Evolutionary conservation across 1,140 invertebrate genomes (phyloP).

Genomic region (Macrobrachium rosenbergii): DNA sequence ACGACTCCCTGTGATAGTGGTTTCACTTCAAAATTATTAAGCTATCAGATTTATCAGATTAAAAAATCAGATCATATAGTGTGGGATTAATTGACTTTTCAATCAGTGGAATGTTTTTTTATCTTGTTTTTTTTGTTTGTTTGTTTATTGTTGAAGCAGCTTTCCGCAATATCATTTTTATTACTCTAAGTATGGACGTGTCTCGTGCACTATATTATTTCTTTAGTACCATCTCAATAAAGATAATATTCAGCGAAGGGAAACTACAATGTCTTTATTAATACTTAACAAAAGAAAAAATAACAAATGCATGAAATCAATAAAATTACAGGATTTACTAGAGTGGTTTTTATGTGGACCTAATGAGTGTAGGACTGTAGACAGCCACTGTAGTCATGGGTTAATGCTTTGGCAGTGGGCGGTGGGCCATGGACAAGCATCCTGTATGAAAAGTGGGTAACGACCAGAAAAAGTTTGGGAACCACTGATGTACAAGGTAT

Average conservation of each 20-base stretch:
- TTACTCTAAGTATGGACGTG: background rate
- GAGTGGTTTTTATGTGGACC: slow-evolving; percentile 8
- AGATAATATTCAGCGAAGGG: background rate
- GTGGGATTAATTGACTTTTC: background rate
- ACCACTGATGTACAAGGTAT: no score
- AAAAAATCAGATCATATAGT: background rate
- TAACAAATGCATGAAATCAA: background rate
- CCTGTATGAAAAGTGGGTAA: no score
- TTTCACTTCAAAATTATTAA: slow-evolving; percentile 2
- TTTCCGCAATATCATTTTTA: background rate
- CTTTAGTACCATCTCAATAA: no score
- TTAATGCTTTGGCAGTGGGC: no score
- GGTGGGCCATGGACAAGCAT: no score
- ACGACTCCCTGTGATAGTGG: no score
- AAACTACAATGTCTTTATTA: background rate
- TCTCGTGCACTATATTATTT: no score
- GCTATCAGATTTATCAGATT: background rate
- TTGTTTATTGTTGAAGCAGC: no score
- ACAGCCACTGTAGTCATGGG: background rate
- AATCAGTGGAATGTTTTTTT: background rate
- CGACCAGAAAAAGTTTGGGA: no score
- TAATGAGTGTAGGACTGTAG: slow-evolving; percentile 18
- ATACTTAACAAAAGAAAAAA: background rate
- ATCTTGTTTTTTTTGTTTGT: background rate
- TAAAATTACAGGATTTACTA: slow-evolving; percentile 14